These are phyloP conservation scores for Holocentrus rufus DNA, from an alignment of 2,797 vertebrate species.

Conservation along the genomic window DNA sequence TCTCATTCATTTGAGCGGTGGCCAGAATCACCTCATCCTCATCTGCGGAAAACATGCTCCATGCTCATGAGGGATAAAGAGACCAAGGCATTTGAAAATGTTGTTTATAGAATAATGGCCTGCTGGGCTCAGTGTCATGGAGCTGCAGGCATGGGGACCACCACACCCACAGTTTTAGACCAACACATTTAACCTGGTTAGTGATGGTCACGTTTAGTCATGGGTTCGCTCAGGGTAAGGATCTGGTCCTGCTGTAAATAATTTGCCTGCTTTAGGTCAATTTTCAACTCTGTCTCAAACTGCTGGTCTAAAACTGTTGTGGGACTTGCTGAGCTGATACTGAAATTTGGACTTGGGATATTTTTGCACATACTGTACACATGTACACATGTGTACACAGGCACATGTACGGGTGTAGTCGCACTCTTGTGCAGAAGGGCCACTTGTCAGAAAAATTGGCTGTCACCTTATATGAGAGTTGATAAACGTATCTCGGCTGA, in stretches of 20 bases:
- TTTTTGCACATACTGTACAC: slow-evolving; percentile 27
- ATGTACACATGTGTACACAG: neutral
- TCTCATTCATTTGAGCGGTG: slow-evolving; percentile 41
- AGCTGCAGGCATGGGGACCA: too few relatives aligned
- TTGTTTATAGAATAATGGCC: slow-evolving; percentile 70
- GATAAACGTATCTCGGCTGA: slow-evolving; percentile 6
- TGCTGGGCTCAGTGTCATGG: slow-evolving; percentile 34
- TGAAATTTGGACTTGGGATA: slow-evolving; percentile 66
- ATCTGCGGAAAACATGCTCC: slow-evolving; percentile 65
- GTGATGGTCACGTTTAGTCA: too few relatives aligned
- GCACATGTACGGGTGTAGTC: neutral
- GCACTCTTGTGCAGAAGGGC: neutral
- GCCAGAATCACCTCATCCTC: slow-evolving; percentile 67
- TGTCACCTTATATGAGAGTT: neutral
- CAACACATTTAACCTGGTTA: too few relatives aligned
- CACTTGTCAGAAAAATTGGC: slow-evolving; percentile 21
- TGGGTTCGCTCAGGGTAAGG: too few relatives aligned
- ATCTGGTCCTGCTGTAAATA: too few relatives aligned
- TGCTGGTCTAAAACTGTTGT: too few relatives aligned
- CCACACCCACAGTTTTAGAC: too few relatives aligned
- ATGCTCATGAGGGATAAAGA: slow-evolving; percentile 65
- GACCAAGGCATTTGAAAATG: slow-evolving; percentile 65
- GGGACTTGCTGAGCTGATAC: slow-evolving; percentile 57
- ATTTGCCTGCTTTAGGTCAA: too few relatives aligned
- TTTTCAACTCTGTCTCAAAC: too few relatives aligned